phyloP scores from a whole-genome alignment of 2,797 vertebrate genomes.

The Neosilurus hyrtlii region DNA sequence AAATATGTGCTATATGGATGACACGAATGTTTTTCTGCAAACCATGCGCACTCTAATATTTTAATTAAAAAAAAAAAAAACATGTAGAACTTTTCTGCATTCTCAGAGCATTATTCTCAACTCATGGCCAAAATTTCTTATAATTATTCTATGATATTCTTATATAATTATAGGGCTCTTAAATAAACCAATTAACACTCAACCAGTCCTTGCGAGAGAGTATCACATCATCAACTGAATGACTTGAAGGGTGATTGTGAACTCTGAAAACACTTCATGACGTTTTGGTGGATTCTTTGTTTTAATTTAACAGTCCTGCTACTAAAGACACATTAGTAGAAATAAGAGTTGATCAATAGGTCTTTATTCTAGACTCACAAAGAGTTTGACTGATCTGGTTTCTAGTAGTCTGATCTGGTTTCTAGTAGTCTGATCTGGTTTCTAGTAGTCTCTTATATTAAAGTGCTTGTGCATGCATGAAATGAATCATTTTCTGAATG shows the following conservation, averaged over 20 bases:
- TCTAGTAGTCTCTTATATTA: background rate
- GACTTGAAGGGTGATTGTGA: background rate
- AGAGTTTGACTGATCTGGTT: too few relatives aligned
- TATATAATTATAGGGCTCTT: background rate
- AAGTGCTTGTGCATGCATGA: background rate
- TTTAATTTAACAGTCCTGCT: background rate
- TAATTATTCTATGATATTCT: background rate
- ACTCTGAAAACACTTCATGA: background rate
- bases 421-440: too few relatives aligned
- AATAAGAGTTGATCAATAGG: background rate
- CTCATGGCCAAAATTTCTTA: background rate
- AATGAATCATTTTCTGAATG: background rate
- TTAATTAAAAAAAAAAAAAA: background rate
- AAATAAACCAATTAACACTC: background rate
- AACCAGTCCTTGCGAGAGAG: background rate
- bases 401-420: too few relatives aligned
- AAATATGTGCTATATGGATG: too few relatives aligned
- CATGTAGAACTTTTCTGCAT: background rate
- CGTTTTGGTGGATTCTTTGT: background rate
- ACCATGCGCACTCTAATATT: too few relatives aligned
- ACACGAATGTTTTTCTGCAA: too few relatives aligned
- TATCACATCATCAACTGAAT: background rate
- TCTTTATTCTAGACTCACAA: too few relatives aligned
- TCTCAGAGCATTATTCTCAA: background rate
- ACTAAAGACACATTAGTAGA: background rate